Base-by-base conservation (phyloP, 2,888 invertebrate genomes). In the Penaeus monodon region DNA sequence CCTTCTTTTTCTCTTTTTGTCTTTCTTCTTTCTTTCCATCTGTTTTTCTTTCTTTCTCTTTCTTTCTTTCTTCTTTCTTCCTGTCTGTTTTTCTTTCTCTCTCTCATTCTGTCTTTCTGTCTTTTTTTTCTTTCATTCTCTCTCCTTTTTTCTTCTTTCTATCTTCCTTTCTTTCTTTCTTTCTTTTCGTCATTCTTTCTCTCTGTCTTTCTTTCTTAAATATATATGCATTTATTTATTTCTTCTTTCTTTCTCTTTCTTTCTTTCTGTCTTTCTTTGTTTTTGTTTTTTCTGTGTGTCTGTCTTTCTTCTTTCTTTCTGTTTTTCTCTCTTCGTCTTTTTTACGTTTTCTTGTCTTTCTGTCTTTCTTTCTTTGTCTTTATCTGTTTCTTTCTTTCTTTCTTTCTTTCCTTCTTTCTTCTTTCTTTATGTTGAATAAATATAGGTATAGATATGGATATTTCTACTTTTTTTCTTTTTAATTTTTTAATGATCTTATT, bases 401-500 rank as follows among this genome's bases (percentile, higher is more conserved):
- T 77, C 77, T 77, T 44, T 77, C 77, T 77, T 44, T 77, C 77
- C 20, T 49, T 77, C 77, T 77, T 44, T 77, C 77, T 77, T 49
- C 38, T 14, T 77, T 10, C 14, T 22, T 12, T 33, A 33, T 33
- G 1, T 33, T 33, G 3, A 33, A 33, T 33, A 33, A 1, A 33
- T n/a, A n/a, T n/a, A 3, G 33, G 1, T 33, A 33, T 33, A 33
- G 3, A 33, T 3, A 33, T 1, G 33, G 33, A 2, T 33, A 33
- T 33, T 33, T 33, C 33, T 33, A 33, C 33, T 33, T 3, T 3
- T 3, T 3, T 33, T 1, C 3, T 1, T 33, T 33, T 33, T 33
- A 33, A 2, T 33, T 33, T n/a, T n/a, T n/a, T n/a, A n/a, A n/a
- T n/a, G n/a, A n/a, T n/a, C n/a, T n/a, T n/a, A n/a, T n/a, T n/a